Evolutionary conservation across 2,888 invertebrate genomes (phyloP), one percentile per base, ranked within the genome.

Genomic region (Cryptocephalus primarius): DNA sequence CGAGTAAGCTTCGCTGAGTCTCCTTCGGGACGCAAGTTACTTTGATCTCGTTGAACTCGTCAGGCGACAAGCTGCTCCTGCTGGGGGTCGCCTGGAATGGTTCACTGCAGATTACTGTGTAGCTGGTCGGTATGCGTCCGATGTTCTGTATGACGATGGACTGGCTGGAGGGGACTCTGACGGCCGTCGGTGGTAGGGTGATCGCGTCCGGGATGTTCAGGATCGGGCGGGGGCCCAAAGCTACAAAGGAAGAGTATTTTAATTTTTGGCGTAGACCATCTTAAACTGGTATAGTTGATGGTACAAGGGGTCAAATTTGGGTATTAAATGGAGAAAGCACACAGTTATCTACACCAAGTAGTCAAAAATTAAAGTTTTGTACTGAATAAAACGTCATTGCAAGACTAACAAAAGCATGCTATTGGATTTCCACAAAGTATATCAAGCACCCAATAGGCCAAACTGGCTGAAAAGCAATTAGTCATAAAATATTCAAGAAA

Each of bases 121-220:
- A 79, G 41, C 70, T 66, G 2, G 75, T 76, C 12, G 70, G 60
- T 10, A 62, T 65, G 45, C 72, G 62, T 1, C 80, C 79, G 40
- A 75, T 66, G 58, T 82, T 82, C 50, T 75, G 69, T 12, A 81
- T 66, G 3, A 76, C 64, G 38, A 81, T 58, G 2, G 71, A 68
- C 54, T 72, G 73, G 39, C 70, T 66, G 4, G 71, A 69, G 8
- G 65, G 43, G 40, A 77, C 69, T 58, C 77, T 76, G 1, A 80
- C 74, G 1, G 76, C 72, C n/a, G 74, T 72, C 12, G 66, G 60
- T 9, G 74, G 72, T 49, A 80, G 61, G 36, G 65, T 63, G 22
- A 82, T 70, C 11, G 65, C 58, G 65, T 82, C 81, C 1, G 80
- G 80, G 50, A 81, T 74, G 58, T 78, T 75, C 6, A 81, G 62